Percentiles rank a stretch among this genome's conserved stretches.
Evolutionary conservation across 1,140 invertebrate species (phyloP).

Genomic region (Euwallacea similis): DNA sequence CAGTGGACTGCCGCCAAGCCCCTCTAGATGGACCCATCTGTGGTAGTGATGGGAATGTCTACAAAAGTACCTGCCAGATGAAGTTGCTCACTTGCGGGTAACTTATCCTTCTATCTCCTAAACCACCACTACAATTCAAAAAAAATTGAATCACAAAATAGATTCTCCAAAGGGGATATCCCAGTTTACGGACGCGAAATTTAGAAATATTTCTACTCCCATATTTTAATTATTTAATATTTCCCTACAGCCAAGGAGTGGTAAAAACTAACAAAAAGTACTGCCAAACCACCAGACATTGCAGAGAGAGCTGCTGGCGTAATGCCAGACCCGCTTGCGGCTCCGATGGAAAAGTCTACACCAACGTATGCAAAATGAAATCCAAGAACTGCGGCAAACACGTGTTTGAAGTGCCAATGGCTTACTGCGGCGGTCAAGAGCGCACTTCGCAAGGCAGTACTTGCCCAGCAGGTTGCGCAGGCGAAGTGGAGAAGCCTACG

Average conservation of each 20-base stretch:
- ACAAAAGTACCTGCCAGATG: slow-evolving; percentile 92
- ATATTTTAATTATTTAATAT: background rate
- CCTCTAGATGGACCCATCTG: slow-evolving; percentile 87
- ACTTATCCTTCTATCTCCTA: slow-evolving; percentile 39
- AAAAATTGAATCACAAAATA: too few relatives aligned
- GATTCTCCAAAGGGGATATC: too few relatives aligned
- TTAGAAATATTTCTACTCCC: background rate
- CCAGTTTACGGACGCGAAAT: background rate
- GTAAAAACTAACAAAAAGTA: slow-evolving; percentile 83
- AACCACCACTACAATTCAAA: background rate
- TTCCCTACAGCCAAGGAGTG: slow-evolving; percentile 69
- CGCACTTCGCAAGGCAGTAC: slow-evolving; percentile 60
- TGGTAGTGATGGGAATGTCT: slow-evolving; percentile 89
- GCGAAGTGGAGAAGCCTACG: slow-evolving; percentile 67
- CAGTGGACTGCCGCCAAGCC: slow-evolving; percentile 79
- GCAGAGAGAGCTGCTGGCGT: slow-evolving; percentile 86
- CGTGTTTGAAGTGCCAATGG: slow-evolving; percentile 88
- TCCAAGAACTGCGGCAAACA: slow-evolving; percentile 90
- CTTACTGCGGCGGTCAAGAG: slow-evolving; percentile 81
- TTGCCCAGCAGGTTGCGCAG: slow-evolving; percentile 72
- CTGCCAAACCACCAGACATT: slow-evolving; percentile 89
- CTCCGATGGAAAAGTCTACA: slow-evolving; percentile 87
- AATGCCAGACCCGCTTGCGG: slow-evolving; percentile 88
- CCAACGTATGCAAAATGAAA: slow-evolving; percentile 91
- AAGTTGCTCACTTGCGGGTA: slow-evolving; percentile 86